phyloP scores from a whole-genome alignment of 2,797 vertebrate genomes.

The Anolis apletophallus region DNA sequence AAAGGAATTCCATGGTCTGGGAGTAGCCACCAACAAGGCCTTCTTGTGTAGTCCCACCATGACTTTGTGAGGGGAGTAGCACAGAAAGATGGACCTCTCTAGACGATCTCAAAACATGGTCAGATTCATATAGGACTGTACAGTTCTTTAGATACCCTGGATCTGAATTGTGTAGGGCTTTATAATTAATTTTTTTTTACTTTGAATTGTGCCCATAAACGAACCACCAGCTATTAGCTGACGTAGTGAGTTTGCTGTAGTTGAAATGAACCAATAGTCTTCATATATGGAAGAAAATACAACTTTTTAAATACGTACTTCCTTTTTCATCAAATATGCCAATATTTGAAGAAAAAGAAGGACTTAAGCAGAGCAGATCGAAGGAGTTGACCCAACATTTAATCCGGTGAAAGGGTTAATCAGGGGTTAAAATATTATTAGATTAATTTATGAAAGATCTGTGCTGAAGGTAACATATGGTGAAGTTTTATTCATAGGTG shows the following conservation, averaged over 20 bases:
- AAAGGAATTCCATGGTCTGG: too few relatives aligned
- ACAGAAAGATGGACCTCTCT: too few relatives aligned
- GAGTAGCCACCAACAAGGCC: too few relatives aligned
- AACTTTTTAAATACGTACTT: neutral
- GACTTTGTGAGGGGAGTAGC: too few relatives aligned
- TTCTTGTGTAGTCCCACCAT: too few relatives aligned
- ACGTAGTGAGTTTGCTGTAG: neutral
- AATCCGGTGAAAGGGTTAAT: neutral
- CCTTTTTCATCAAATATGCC: neutral
- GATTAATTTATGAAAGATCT: conserved; percentile 1
- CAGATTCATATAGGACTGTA: too few relatives aligned
- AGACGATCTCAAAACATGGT: too few relatives aligned
- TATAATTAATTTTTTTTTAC: too few relatives aligned
- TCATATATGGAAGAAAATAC: neutral
- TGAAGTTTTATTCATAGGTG: neutral
- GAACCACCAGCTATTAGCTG: too few relatives aligned
- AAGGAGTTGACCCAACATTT: neutral
- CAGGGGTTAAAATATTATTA: neutral
- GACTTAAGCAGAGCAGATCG: neutral
- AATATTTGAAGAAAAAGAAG: neutral
- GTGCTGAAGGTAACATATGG: neutral
- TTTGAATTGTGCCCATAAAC: too few relatives aligned
- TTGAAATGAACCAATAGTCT: neutral
- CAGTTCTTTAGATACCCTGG: too few relatives aligned
- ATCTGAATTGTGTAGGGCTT: too few relatives aligned